Conservation (phyloP, 1,140 invertebrate species). For the Coboldia fuscipes region DNA sequence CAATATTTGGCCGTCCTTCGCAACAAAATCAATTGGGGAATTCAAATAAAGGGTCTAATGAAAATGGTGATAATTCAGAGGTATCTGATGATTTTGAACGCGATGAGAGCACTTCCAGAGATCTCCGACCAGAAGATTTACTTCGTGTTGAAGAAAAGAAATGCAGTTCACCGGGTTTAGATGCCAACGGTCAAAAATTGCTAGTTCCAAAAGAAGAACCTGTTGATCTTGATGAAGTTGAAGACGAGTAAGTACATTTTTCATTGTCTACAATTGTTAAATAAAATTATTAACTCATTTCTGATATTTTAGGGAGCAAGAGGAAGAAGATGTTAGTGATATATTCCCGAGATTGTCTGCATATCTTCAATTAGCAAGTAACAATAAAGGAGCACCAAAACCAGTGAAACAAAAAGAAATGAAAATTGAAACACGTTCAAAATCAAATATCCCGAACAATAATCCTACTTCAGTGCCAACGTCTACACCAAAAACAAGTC, state of each 20-base stretch:
- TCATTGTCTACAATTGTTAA: background rate
- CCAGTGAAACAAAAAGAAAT: background rate
- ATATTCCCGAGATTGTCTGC: slow-evolving; percentile 4
- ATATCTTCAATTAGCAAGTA: slow-evolving; percentile 3
- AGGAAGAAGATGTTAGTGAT: slow-evolving; percentile 1
- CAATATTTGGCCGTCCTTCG: slow-evolving; percentile 13
- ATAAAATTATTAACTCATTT: too few relatives aligned
- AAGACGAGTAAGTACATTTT: background rate
- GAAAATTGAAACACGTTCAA: background rate
- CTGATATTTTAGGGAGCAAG: too few relatives aligned
- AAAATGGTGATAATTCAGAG: background rate
- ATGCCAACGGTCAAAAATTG: background rate
- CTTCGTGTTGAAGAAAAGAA: slow-evolving; percentile 1
- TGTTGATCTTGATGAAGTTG: slow-evolving; percentile 18
- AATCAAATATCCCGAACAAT: background rate
- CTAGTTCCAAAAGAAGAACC: slow-evolving; percentile 14
- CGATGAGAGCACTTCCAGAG: slow-evolving; percentile 1
- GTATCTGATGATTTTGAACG: background rate
- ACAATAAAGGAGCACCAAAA: background rate
- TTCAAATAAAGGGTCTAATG: background rate
- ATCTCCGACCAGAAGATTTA: slow-evolving; percentile 3
- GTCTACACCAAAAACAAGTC: slow-evolving; percentile 8
- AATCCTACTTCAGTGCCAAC: slow-evolving; percentile 1
- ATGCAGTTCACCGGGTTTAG: background rate
- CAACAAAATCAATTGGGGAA: background rate